A percentile compares a stretch with the other conserved stretches of the same genome.
Conservation (phyloP, 2,797 vertebrate genomes). For the Acanthis flammea region DNA sequence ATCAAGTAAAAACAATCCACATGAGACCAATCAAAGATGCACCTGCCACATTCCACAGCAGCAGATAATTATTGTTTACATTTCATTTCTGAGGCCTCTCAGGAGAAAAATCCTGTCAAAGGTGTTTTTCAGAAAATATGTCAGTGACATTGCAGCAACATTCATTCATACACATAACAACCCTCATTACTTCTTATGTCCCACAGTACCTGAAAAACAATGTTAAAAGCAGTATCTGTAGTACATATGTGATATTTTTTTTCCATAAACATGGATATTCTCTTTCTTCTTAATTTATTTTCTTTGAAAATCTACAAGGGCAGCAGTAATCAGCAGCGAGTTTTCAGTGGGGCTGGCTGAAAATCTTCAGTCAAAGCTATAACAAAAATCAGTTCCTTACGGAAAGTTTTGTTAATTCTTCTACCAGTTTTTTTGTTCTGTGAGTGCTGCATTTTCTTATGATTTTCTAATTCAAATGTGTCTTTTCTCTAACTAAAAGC, state of each 20-base stretch:
- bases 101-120: too few relatives aligned
- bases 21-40: too few relatives aligned
- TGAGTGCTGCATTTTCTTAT: background rate
- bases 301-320: background rate
- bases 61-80: too few relatives aligned
- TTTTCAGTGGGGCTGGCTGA: background rate
- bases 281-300: background rate
- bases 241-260: background rate
- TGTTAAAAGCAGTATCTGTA: background rate
- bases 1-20: too few relatives aligned
- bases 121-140: too few relatives aligned
- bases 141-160: background rate
- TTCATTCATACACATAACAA: background rate
- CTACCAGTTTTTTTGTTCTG: background rate
- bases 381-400: background rate
- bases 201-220: background rate
- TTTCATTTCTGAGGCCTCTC: too few relatives aligned
- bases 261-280: background rate
- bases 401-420: background rate
- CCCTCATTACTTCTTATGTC: background rate
- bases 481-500: background rate
- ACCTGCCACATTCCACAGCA: too few relatives aligned
- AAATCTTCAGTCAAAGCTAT: background rate
- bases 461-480: background rate
- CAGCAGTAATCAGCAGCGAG: background rate